Conservation (phyloP, 2,888 invertebrate species). For the Theretra japonica region DNA sequence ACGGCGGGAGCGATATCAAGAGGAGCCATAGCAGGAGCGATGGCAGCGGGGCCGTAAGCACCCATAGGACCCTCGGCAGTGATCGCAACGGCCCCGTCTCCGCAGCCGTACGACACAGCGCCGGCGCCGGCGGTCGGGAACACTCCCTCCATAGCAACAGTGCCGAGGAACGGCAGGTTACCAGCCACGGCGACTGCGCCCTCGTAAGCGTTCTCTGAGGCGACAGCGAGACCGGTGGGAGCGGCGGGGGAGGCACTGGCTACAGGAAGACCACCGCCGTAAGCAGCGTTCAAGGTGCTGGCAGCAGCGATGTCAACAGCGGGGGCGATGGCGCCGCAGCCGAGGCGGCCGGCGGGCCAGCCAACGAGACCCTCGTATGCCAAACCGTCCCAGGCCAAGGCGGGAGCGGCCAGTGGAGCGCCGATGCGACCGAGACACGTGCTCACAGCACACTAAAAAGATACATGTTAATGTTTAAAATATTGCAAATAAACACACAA, state of each 20-base stretch:
- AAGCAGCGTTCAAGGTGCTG: constrained; percentile 30
- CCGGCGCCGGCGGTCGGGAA: constrained; percentile 30
- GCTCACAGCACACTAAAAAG: constrained; percentile 23
- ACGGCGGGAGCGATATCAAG: constrained; percentile 40
- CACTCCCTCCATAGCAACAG: constrained; percentile 26
- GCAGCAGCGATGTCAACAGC: constrained; percentile 32
- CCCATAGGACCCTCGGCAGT: constrained; percentile 40
- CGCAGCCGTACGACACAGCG: constrained; percentile 38
- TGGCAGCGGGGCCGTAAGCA: constrained; percentile 42
- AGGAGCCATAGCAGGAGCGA: constrained; percentile 30
- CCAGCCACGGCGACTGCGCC: constrained; percentile 26
- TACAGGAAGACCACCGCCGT: constrained; percentile 43
- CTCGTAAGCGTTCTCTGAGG: constrained; percentile 35
- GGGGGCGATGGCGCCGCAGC: constrained; percentile 21
- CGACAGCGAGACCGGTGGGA: constrained; percentile 43
- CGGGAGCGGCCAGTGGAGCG: neutral
- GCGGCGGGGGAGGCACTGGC: constrained; percentile 44
- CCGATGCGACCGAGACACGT: constrained; percentile 20
- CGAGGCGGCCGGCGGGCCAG: constrained; percentile 19
- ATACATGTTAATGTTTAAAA: neutral
- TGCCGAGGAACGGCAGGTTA: constrained; percentile 31
- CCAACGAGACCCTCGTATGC: constrained; percentile 8
- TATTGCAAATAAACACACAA: neutral
- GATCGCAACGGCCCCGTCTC: constrained; percentile 42
- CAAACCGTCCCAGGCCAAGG: neutral